Base-by-base conservation (phyloP, 2,888 invertebrate genomes). In the Catocala sponsa region DNA sequence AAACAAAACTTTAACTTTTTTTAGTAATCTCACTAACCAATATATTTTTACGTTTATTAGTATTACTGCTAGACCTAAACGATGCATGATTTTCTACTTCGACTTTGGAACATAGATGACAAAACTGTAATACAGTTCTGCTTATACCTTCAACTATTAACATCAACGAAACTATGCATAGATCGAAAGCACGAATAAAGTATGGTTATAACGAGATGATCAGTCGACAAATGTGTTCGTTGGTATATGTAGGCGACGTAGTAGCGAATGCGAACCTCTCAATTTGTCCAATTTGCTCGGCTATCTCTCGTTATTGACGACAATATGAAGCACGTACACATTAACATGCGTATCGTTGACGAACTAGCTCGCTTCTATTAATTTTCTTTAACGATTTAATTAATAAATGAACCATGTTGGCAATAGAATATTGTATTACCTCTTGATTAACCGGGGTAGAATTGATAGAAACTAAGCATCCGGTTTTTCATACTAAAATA, bases 281-380 rank as follows among this genome's bases (percentile, higher is more conserved):
- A 60, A 65, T 65, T 65, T 60, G 51, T 15, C 43, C 60, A 60
- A 60, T 65, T 60, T 57, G 50, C 60, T 48, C 50, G 49, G 10
- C 41, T 60, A 60, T 49, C 44, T 33, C 53, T 56, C 55, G 59
- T 59, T 64, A 64, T 57, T 59, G 64, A 55, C 41, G 56, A 54
- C 63, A 55, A 55, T 52, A 49, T 53, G 50, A 58, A 50, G 12
- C 57, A 58, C 46, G 63, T 58, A 58, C 48, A 44, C 42, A 62
- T 57, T 57, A 49, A 25, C 56, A 44, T 53, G 56, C 48, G 48
- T 57, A 58, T 44, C 44, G 49, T 57, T 57, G 38, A 44, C 38
- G 13, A 48, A 48, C 13, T 7, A n/a, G 46, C 10, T 15, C 15
- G 10, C 9, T 9, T 15, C 46, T 46, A 46, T 46, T 38, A 13